Base-by-base conservation (phyloP, 2,888 invertebrate genomes). In the Salticus scenicus region DNA sequence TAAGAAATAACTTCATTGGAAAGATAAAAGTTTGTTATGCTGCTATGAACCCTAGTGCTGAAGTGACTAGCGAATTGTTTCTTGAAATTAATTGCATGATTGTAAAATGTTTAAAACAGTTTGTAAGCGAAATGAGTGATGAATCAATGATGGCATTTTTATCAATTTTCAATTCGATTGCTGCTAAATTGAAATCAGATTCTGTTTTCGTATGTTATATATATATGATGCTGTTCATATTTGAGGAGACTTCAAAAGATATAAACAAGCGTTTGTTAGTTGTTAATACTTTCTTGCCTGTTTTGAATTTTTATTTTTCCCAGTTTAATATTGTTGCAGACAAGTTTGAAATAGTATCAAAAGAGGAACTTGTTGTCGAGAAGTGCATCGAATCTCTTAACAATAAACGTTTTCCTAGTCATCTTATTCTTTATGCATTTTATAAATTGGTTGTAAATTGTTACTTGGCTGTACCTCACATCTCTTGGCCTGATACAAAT, bases 21-120 rank as follows among this genome's bases (percentile, higher is more conserved):
- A 12, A 57, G 12, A 5, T 57, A 12, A 5, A 37, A 37, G 7
- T 37, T 4, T 4, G 7, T 37, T 10, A 37, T 37, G 37, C 37
- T 7, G 37, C 4, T 10, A 37, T 37, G 4, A 37, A n/a, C n/a
- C n/a, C 10, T 37, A 37, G 10, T 7, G 10, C 7, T 10, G 31
- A 76, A 27, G 24, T 17, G 27, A 31, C 1, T 33, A 63, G 69
- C 0, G 42, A 70, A 63, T 1, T 41, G n/a, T 24, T 77, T 7
- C 24, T 30, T 24, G 4, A 37, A 14, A 47, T 84, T 14, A 84
- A 77, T 57, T 57, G 20, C 42, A 12, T 30, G 17, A 20, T 73
- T 31, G 14, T 84, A 17, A 28, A 37, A 24, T 71, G 72, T 7
- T 10, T 69, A 10, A 57, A 73, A 41, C n/a, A 73, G 20, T 84